Evolutionary conservation across 2,797 vertebrate genomes (phyloP), one percentile per base, ranked within the genome.

Genomic region (Australoheros facetus): DNA sequence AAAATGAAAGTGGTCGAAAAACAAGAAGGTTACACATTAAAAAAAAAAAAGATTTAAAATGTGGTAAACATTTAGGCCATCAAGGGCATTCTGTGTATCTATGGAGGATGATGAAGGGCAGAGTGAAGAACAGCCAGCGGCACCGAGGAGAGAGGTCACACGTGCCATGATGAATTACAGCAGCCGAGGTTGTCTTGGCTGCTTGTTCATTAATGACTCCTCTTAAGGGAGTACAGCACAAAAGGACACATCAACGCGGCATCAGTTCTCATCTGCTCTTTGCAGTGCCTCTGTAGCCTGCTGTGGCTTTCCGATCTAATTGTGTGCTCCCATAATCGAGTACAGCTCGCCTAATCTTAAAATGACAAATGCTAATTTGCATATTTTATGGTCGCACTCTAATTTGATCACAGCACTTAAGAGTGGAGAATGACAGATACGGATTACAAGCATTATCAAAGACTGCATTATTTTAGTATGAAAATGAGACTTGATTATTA

Each of bases 141-240:
- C 83, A 54, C 69, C 5, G 75, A 79, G 85, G 59, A 82, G 88
- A 84, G 89, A 90, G 93, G 93, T 94, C 93, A 93, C 85, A 82
- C 58, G 78, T 89, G 91, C 79, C 91, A 87, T 84, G 88, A 93
- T 92, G 89, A 90, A 93, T 94, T 92, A 93, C 87, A 80, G 85
- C 66, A 81, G 72, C 71, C 42, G 7, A 45, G 58, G 26, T 87
- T 73, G 86, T 87, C 89, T 84, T 19, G 80, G 77, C 88, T 83
- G 87, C 90, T 60, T 83, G 88, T 90, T 89, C 90, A 81, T 92
- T 94, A 93, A 92, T 80, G 91, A 92, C 80, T 76, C 73, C 58
- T 89, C 86, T 89, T 83, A 84, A 78, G 85, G 88, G 88, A 80
- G 84, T 30, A 14, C 89, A 45, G 72, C 80, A 92, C 89, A 80